Percentiles rank a stretch among this genome's conserved stretches.
phyloP scores from a whole-genome alignment of 2,888 invertebrate species.

The Cheilosia grossa region DNA sequence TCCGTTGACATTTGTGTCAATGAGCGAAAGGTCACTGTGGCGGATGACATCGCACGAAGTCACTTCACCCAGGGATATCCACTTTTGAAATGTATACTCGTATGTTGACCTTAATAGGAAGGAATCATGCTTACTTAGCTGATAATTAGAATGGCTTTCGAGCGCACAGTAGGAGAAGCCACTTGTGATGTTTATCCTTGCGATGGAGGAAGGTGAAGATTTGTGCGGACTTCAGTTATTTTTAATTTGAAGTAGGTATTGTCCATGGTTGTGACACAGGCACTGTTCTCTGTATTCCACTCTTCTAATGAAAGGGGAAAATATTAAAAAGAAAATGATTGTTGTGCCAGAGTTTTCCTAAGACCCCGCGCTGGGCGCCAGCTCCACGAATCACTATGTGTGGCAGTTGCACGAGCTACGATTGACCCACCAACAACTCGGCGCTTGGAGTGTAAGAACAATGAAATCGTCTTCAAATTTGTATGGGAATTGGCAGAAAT shows the following conservation, averaged over 20 bases:
- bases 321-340: background rate
- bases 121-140: conserved; percentile 24
- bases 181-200: conserved; percentile 43
- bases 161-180: background rate
- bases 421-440: too few relatives aligned
- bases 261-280: too few relatives aligned
- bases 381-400: background rate
- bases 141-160: conserved; percentile 49
- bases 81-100: background rate
- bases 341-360: background rate
- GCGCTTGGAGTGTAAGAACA: too few relatives aligned
- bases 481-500: too few relatives aligned
- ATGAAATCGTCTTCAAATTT: too few relatives aligned
- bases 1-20: conserved; percentile 65
- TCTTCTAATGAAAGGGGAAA: background rate
- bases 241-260: background rate
- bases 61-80: background rate
- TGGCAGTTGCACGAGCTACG: too few relatives aligned
- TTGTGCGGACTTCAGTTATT: background rate
- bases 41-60: conserved; percentile 61
- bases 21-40: conserved; percentile 54
- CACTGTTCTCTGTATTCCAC: too few relatives aligned
- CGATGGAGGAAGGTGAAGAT: conserved; percentile 3
- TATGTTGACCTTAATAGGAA: conserved; percentile 50
- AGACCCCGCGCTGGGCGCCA: background rate